These are phyloP conservation scores for Cuculus canorus DNA, from an alignment of 2,797 vertebrate species.

Conservation along the genomic window DNA sequence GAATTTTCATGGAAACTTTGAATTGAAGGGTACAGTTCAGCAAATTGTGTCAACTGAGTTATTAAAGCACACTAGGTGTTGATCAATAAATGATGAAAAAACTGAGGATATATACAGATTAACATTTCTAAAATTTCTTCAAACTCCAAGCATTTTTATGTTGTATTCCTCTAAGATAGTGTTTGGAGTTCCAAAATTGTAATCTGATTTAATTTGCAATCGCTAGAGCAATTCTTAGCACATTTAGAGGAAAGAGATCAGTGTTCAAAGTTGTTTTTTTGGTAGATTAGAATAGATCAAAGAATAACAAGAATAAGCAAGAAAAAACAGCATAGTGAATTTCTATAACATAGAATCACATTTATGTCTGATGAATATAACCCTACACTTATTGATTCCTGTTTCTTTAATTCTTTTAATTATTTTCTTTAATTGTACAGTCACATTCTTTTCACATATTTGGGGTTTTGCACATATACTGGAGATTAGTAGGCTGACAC, in stretches of 20 bases:
- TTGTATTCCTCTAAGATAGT: neutral
- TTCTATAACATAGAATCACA: neutral
- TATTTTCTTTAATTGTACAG: neutral
- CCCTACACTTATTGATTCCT: neutral
- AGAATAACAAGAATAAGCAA: neutral
- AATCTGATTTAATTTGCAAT: neutral
- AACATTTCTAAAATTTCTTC: neutral
- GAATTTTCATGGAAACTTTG: neutral
- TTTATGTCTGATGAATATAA: neutral
- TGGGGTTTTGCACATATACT: neutral
- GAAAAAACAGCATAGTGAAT: neutral
- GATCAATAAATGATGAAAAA: neutral
- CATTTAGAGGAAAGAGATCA: neutral
- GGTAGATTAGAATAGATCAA: neutral
- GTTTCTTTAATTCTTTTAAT: neutral
- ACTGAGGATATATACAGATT: neutral
- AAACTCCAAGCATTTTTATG: neutral
- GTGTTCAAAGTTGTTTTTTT: neutral
- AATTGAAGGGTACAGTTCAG: neutral
- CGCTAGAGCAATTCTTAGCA: neutral
- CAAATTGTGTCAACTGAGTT: neutral
- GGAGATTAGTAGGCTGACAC: neutral
- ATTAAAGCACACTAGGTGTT: neutral
- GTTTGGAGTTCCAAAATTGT: neutral
- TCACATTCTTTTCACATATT: neutral